Conservation (phyloP, 1,140 invertebrate genomes). For the Metaphire vulgaris region DNA sequence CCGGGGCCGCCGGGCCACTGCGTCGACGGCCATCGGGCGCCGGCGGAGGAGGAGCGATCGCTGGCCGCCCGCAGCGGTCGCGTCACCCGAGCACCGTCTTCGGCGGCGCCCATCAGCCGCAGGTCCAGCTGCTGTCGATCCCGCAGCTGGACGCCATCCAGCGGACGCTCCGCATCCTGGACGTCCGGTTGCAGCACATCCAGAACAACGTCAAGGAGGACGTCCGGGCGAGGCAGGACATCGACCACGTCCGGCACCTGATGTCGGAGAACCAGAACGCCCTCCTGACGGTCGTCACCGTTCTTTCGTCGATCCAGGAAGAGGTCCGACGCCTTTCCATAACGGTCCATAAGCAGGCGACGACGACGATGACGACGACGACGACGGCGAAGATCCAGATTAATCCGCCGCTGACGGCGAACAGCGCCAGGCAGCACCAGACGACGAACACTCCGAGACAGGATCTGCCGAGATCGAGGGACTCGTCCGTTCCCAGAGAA, state of each 20-base stretch:
- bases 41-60: background rate
- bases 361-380: background rate
- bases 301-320: constrained; percentile 44
- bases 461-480: background rate
- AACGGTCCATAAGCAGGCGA: background rate
- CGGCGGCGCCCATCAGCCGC: constrained; percentile 34
- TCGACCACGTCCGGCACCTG: constrained; percentile 46
- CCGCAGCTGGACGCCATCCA: constrained; percentile 51
- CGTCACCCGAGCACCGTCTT: background rate
- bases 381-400: constrained; percentile 15
- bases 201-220: constrained; percentile 48
- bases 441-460: background rate
- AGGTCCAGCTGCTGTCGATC: constrained; percentile 44
- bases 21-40: background rate
- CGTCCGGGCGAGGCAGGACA: constrained; percentile 46
- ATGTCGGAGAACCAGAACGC: constrained; percentile 52
- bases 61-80: background rate
- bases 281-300: constrained; percentile 47
- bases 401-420: background rate
- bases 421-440: background rate
- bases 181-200: constrained; percentile 49
- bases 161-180: constrained; percentile 48
- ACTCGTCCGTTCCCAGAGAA: background rate
- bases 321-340: constrained; percentile 2
- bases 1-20: background rate